Conservation (phyloP, 53 echinoderm and acorn worm species). For the Astropecten irregularis region DNA sequence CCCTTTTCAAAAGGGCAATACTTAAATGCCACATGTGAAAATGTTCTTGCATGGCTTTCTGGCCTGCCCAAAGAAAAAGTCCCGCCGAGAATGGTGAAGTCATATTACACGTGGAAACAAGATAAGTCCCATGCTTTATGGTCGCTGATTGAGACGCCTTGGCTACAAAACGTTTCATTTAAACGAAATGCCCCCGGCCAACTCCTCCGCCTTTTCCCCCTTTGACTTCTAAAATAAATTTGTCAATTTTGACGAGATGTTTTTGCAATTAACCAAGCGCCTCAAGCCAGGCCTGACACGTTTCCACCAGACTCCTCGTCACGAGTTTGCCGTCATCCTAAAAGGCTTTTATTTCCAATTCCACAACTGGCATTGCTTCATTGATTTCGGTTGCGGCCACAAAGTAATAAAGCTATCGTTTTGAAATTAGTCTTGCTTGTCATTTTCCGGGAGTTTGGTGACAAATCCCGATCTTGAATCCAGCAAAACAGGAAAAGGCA, state of each 20-base stretch:
- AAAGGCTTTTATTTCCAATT: conserved; percentile 18
- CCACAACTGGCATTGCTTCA: neutral
- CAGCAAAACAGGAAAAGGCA: conserved; percentile 4
- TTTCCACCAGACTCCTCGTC: neutral
- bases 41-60: too few relatives aligned
- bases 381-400: conserved; percentile 17
- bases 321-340: conserved; percentile 13
- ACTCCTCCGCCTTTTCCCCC: neutral
- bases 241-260: conserved; percentile 44
- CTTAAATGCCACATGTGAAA: too few relatives aligned
- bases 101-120: too few relatives aligned
- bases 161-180: too few relatives aligned
- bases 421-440: conserved; percentile 17
- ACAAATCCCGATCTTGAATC: neutral
- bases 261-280: conserved; percentile 25
- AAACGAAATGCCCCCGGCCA: neutral
- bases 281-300: neutral
- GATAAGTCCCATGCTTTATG: too few relatives aligned
- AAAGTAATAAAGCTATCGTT: conserved; percentile 26
- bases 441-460: conserved; percentile 6
- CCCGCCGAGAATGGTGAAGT: too few relatives aligned
- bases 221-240: conserved; percentile 42
- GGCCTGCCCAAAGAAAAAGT: too few relatives aligned
- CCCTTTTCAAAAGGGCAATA: too few relatives aligned
- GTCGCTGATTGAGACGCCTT: too few relatives aligned